These are phyloP conservation scores for Nyctereutes procyonoides DNA, from an alignment of 2,113 vertebrate genomes.

Conservation along the genomic window DNA sequence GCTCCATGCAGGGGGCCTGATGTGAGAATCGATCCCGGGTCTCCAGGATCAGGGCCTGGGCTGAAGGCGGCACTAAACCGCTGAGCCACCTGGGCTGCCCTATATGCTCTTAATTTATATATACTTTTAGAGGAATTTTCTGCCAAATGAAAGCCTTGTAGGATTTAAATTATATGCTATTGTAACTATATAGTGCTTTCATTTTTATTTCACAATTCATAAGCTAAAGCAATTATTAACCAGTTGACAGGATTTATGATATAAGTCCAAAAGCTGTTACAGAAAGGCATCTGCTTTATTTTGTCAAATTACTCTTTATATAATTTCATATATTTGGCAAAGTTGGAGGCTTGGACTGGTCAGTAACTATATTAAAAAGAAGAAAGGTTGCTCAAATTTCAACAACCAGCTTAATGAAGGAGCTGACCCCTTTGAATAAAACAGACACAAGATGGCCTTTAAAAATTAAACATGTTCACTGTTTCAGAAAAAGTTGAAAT, in stretches of 20 bases:
- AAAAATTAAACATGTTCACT: slow-evolving; percentile 10
- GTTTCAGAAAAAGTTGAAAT: slow-evolving; percentile 7
- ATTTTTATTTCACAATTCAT: not conserved
- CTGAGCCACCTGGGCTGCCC: too few species aligned
- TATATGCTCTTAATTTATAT: not conserved
- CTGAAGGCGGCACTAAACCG: too few species aligned
- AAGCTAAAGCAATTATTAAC: not conserved
- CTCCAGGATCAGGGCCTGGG: too few species aligned
- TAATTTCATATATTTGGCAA: not conserved
- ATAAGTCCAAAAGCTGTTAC: not conserved
- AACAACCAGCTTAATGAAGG: not conserved
- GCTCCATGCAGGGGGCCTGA: too few species aligned
- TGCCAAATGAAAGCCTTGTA: not conserved
- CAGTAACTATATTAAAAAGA: not conserved
- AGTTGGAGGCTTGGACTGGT: not conserved
- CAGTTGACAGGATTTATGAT: not conserved
- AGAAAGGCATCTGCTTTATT: not conserved
- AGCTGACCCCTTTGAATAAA: not conserved
- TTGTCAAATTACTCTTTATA: not conserved
- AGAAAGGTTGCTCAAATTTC: not conserved
- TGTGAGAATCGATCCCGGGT: too few species aligned
- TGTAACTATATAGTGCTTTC: not conserved
- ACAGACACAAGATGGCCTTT: not conserved
- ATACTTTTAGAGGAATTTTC: not conserved
- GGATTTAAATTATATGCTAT: not conserved